Conservation (phyloP, 2,113 vertebrate genomes). For the Mobula birostris region DNA sequence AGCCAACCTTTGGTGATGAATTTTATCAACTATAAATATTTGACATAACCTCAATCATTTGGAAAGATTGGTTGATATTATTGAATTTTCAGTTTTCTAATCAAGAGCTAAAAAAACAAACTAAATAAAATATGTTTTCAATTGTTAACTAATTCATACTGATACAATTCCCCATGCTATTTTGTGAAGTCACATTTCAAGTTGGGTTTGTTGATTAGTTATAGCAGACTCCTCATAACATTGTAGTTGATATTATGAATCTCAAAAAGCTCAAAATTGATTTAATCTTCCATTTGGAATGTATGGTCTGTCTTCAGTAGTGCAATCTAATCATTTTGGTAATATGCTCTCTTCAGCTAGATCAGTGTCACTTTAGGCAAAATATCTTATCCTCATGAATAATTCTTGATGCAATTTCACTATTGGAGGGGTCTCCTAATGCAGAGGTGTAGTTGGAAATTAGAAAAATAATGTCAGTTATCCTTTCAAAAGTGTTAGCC, state of each 20-base stretch:
- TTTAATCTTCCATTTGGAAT: constrained; percentile 14
- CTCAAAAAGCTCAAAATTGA: neutral
- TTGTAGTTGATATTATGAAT: constrained; percentile 2
- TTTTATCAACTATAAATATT: neutral
- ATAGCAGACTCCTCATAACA: neutral
- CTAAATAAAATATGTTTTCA: neutral
- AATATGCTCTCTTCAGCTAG: neutral
- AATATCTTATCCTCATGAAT: neutral
- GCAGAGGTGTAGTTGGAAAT: neutral
- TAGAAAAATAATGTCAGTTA: neutral
- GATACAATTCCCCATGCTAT: neutral
- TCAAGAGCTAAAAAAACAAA: neutral
- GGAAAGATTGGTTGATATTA: neutral
- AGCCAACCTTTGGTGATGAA: neutral
- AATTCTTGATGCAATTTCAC: constrained; percentile 11
- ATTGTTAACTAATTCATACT: neutral
- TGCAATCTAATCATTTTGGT: constrained; percentile 16
- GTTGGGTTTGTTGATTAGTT: neutral
- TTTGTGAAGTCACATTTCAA: constrained; percentile 5
- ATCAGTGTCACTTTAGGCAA: constrained; percentile 10
- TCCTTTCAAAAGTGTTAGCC: neutral
- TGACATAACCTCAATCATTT: neutral
- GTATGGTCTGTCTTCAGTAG: neutral
- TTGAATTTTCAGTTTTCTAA: neutral
- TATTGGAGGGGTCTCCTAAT: neutral